A percentile compares a stretch with the other conserved stretches of the same genome.
These are phyloP conservation scores for Drosophila robusta DNA, from an alignment of 2,888 invertebrate genomes.

Conservation along the genomic window DNA sequence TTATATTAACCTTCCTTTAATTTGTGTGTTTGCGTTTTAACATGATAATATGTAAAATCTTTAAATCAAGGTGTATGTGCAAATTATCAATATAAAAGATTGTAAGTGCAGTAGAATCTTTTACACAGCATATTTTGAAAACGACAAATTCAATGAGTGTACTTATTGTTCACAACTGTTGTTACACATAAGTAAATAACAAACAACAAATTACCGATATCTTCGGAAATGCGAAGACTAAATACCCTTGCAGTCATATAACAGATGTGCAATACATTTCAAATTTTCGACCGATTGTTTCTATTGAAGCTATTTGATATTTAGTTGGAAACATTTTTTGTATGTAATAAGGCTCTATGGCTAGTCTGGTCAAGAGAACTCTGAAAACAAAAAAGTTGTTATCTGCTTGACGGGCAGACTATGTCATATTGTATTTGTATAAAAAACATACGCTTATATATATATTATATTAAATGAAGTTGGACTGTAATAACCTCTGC, in stretches of 20 bases:
- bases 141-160: conserved; percentile 9
- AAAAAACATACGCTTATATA: too few species aligned
- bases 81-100: neutral
- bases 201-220: neutral
- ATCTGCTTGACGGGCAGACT: too few species aligned
- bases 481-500: too few species aligned
- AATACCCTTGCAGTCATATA: neutral
- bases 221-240: neutral
- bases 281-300: neutral
- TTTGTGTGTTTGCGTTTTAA: neutral
- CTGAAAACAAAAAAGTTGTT: too few species aligned
- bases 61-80: neutral
- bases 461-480: too few species aligned
- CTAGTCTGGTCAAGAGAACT: too few species aligned
- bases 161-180: conserved; percentile 20
- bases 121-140: neutral
- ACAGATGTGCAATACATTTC: neutral
- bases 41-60: neutral
- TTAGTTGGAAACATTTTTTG: neutral
- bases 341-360: neutral
- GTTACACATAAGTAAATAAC: conserved; percentile 3
- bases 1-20: neutral
- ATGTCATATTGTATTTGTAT: neutral
- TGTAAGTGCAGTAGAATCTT: neutral
- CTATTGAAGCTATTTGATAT: neutral